Base-by-base conservation (phyloP, 2,888 invertebrate species). In the Papilio protenor region DNA sequence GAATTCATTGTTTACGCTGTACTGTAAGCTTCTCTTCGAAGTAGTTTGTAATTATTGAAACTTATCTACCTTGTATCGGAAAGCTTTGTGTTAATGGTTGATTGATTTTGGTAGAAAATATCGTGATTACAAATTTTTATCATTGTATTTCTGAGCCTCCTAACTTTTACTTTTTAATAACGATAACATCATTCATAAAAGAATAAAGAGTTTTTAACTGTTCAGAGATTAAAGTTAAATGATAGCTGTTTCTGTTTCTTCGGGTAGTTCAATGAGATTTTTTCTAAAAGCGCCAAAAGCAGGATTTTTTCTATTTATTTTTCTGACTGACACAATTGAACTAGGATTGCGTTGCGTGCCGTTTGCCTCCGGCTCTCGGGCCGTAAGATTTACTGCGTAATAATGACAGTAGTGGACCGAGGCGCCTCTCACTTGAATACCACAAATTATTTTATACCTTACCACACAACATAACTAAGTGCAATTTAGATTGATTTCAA, bases 301-400 rank as follows among this genome's bases (percentile, higher is more conserved):
- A 27, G 16, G 1, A 27, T 16, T 33, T 27, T 40, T 66, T 64
- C 40, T 11, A 14, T 40, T 40, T 66, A 14, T 27, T 23, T 1
- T 23, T 21, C 21, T 23, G n/a, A 18, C 40, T 61, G 33, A 61
- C 72, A 72, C 52, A 72, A 64, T 40, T 52, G 49, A 52, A 61
- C 49, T 64, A 72, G 72, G 49, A 71, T 71, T 71, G 33, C 16
- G 14, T 72, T 76, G 52, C 49, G 21, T 40, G 61, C 61, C 59
- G 61, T 52, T 72, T 71, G 71, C 55, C 69, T 75, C 76, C 76
- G 76, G 59, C 49, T 71, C 76, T n/a, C 59, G 27, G 47, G 23
- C 59, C 57, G 59, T 76, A 47, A 49, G 27, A 59, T 2, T 57
- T 71, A 76, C 59, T 71, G 70, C 70, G 76, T 76, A 76, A 76